Evolutionary conservation across 2,888 invertebrate genomes (phyloP).

Genomic region (Bombylius discolor): DNA sequence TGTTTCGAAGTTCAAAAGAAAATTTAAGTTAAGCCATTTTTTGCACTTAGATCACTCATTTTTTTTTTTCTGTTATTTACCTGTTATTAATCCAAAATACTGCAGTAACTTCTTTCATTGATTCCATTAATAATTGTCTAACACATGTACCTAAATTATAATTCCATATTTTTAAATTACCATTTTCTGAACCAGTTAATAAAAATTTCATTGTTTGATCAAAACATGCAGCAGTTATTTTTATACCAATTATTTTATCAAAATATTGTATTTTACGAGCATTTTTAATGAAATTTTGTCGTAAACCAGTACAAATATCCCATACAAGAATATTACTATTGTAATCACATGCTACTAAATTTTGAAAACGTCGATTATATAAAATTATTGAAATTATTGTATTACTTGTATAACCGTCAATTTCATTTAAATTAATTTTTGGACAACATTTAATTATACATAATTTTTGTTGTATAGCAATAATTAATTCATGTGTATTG

Average conservation of each 20-base stretch:
- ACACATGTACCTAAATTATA: conserved; percentile 67
- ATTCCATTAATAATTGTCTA: conserved; percentile 50
- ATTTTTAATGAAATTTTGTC: conserved; percentile 52
- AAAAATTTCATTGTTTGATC: conserved; percentile 60
- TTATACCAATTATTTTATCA: conserved; percentile 52
- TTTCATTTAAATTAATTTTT: conserved; percentile 50
- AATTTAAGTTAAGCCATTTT: too few relatives aligned
- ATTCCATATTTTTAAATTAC: conserved; percentile 68
- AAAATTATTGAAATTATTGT: conserved; percentile 57
- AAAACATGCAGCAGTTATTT: conserved; percentile 66
- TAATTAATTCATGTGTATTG: conserved; percentile 49
- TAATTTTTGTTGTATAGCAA: conserved; percentile 49
- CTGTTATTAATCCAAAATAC: conserved; percentile 48
- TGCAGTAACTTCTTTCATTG: conserved; percentile 44
- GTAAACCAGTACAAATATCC: conserved; percentile 58
- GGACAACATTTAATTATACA: conserved; percentile 51
- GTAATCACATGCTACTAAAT: conserved; percentile 61
- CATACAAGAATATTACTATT: conserved; percentile 73
- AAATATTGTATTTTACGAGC: conserved; percentile 55
- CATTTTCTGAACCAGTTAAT: conserved; percentile 66
- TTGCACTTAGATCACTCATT: not conserved
- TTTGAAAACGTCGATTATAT: conserved; percentile 62
- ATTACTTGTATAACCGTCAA: conserved; percentile 60
- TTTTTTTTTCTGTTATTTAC: conserved; percentile 22
- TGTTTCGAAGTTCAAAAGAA: not conserved